These are phyloP conservation scores for Zaprionus vittiger DNA, from an alignment of 1,140 invertebrate genomes.

Conservation along the genomic window DNA sequence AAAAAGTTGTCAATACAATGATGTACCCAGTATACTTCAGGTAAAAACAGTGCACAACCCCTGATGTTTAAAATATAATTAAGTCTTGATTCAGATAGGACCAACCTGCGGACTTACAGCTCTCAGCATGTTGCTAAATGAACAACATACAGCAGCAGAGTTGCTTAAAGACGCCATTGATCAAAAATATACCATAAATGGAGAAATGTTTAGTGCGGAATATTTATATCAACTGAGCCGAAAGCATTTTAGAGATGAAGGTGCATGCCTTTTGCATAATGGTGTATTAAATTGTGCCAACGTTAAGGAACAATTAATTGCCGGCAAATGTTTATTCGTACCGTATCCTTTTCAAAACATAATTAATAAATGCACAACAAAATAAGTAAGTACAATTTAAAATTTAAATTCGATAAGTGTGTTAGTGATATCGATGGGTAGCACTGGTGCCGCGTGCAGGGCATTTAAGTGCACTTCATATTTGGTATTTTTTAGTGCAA, in stretches of 20 bases:
- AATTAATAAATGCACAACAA: not conserved
- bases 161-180: slow-evolving; percentile 87
- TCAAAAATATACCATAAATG: slow-evolving; percentile 89
- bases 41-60: slow-evolving; percentile 14
- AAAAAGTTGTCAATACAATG: slow-evolving; percentile 61
- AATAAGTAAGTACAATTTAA: slow-evolving; percentile 8
- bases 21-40: slow-evolving; percentile 62
- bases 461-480: slow-evolving; percentile 5
- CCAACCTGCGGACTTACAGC: slow-evolving; percentile 93
- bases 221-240: slow-evolving; percentile 85
- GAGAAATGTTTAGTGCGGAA: slow-evolving; percentile 93
- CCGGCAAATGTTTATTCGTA: slow-evolving; percentile 84
- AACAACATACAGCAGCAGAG: slow-evolving; percentile 86
- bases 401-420: slow-evolving; percentile 4
- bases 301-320: slow-evolving; percentile 79
- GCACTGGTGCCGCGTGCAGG: slow-evolving; percentile 20
- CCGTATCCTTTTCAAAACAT: slow-evolving; percentile 84
- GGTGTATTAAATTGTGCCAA: slow-evolving; percentile 77
- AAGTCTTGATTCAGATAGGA: slow-evolving; percentile 73
- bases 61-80: not conserved
- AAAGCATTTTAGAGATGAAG: slow-evolving; percentile 35
- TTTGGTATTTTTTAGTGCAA: slow-evolving; percentile 43
- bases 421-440: slow-evolving; percentile 23
- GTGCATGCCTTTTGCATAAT: slow-evolving; percentile 48
- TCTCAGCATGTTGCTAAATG: slow-evolving; percentile 89